Percentiles rank a stretch among this genome's conserved stretches.
Conservation (phyloP, 2,797 vertebrate species). For the Aulostomus chinensis region DNA sequence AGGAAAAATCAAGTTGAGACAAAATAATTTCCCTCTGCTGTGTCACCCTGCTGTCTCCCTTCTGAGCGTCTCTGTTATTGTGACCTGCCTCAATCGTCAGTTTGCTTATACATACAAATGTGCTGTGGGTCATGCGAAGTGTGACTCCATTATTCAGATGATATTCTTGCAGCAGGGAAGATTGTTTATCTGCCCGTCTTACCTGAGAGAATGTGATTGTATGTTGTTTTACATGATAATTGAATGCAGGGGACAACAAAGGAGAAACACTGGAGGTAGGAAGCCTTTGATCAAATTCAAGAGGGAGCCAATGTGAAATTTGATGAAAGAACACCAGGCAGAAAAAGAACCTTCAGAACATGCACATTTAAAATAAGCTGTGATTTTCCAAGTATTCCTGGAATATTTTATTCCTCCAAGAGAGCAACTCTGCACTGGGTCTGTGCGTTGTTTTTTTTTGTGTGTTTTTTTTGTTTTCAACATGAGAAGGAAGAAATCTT, state of each 20-base stretch:
- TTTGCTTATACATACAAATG: conserved; percentile 1
- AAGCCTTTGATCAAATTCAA: conserved; percentile 45
- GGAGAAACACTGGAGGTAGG: conserved; percentile 6
- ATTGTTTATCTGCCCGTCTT: conserved; percentile 22
- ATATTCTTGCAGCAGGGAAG: neutral
- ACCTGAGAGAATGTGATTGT: conserved; percentile 22
- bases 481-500: conserved; percentile 19
- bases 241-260: conserved; percentile 22
- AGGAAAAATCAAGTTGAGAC: too few species aligned
- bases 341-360: conserved; percentile 21
- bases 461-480: conserved; percentile 2
- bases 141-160: neutral
- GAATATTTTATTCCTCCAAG: conserved; percentile 38
- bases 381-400: conserved; percentile 23
- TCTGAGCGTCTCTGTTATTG: conserved; percentile 2
- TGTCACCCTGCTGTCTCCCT: neutral
- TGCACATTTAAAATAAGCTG: conserved; percentile 24
- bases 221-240: conserved; percentile 29
- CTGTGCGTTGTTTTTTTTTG: neutral
- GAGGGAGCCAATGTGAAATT: conserved; percentile 34
- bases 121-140: conserved; percentile 19
- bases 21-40: neutral
- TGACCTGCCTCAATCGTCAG: conserved; percentile 5
- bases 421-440: conserved; percentile 22
- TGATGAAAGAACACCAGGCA: conserved; percentile 37